Evolutionary conservation across 2,113 vertebrate species (phyloP).

Genomic region (Prochilodus magdalenae): DNA sequence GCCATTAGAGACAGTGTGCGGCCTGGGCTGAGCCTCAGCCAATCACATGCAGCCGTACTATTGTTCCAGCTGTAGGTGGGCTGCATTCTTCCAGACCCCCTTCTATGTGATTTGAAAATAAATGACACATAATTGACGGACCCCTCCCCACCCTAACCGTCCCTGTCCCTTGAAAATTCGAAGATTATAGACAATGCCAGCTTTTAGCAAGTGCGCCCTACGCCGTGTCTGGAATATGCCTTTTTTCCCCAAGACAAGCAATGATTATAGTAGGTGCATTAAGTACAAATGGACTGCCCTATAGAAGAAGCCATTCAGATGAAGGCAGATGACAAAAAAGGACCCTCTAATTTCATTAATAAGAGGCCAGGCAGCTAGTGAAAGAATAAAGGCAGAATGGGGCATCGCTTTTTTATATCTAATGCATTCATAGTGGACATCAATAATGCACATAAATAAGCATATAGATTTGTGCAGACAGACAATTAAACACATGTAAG

Average conservation of each 20-base stretch:
- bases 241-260: constrained; percentile 15
- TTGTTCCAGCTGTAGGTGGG: constrained; percentile 66
- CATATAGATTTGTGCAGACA: not conserved
- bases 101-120: constrained; percentile 55
- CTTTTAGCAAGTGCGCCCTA: constrained; percentile 20
- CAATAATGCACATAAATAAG: constrained; percentile 4
- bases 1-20: constrained; percentile 76
- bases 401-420: not conserved
- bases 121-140: constrained; percentile 67
- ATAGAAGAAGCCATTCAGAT: constrained; percentile 20
- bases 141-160: constrained; percentile 13
- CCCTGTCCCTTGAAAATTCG: constrained; percentile 28
- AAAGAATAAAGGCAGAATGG: constrained; percentile 17
- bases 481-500: not conserved
- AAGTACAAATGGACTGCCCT: constrained; percentile 14
- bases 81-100: constrained; percentile 52
- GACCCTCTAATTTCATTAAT: constrained; percentile 39
- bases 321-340: constrained; percentile 21
- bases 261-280: constrained; percentile 31
- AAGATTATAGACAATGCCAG: constrained; percentile 34
- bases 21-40: constrained; percentile 69
- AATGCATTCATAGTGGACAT: not conserved
- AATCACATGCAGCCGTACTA: constrained; percentile 68
- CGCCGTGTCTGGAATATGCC: not conserved
- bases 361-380: constrained; percentile 17